phyloP scores from a whole-genome alignment of 1,140 invertebrate species.

The Anastrepha ludens region DNA sequence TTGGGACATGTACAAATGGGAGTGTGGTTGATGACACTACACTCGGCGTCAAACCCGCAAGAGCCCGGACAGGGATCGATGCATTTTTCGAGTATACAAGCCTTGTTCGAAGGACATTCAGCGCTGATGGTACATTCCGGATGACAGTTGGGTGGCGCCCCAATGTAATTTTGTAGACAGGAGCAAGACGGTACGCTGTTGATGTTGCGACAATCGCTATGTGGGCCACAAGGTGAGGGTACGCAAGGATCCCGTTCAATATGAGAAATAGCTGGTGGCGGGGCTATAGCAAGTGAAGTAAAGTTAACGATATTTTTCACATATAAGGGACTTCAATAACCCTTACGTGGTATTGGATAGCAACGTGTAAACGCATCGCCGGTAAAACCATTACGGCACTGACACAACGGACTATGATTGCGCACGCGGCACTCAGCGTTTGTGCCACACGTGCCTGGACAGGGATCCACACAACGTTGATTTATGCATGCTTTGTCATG shows the following conservation, averaged over 20 bases:
- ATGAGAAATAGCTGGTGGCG: slow-evolving; percentile 73
- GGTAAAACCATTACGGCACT: slow-evolving; percentile 79
- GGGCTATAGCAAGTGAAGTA: slow-evolving; percentile 59
- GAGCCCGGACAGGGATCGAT: slow-evolving; percentile 89
- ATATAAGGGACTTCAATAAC: slow-evolving; percentile 63
- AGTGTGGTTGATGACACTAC: slow-evolving; percentile 89
- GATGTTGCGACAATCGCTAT: slow-evolving; percentile 83
- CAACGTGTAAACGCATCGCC: slow-evolving; percentile 83
- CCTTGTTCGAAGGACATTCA: slow-evolving; percentile 86
- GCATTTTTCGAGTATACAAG: slow-evolving; percentile 89
- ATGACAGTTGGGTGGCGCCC: slow-evolving; percentile 84
- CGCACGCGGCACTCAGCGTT: slow-evolving; percentile 82
- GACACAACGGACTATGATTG: slow-evolving; percentile 83
- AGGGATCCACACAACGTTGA: slow-evolving; percentile 82
- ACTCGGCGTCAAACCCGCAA: slow-evolving; percentile 87
- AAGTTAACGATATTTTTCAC: background rate
- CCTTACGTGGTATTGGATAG: slow-evolving; percentile 77
- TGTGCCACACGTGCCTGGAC: slow-evolving; percentile 81
- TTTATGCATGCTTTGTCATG: slow-evolving; percentile 81
- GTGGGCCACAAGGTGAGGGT: slow-evolving; percentile 81
- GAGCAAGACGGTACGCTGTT: slow-evolving; percentile 87
- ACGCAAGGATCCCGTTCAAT: slow-evolving; percentile 82
- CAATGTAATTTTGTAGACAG: slow-evolving; percentile 84
- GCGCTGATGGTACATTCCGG: slow-evolving; percentile 90
- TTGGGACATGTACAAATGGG: slow-evolving; percentile 86